phyloP scores from a whole-genome alignment of 2,888 invertebrate species.

The Oegoconia quadripuncta region DNA sequence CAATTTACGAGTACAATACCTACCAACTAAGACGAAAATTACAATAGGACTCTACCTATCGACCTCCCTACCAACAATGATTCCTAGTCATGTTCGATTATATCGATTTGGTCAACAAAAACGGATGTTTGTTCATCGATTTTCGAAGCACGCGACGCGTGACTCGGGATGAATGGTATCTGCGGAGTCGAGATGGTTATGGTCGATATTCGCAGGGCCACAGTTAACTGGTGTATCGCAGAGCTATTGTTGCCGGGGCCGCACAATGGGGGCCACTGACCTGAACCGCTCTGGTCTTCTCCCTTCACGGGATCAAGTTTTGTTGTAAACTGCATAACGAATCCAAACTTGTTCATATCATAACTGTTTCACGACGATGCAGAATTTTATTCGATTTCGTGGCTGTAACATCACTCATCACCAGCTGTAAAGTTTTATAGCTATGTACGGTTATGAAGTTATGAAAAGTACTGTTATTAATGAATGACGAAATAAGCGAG shows the following conservation, averaged over 20 bases:
- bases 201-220: constrained; percentile 37
- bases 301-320: not conserved
- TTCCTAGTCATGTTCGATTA: constrained; percentile 23
- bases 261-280: constrained; percentile 52
- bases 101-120: constrained; percentile 33
- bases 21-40: too few species aligned
- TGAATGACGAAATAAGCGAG: too few species aligned
- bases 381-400: too few species aligned
- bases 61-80: too few species aligned
- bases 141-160: constrained; percentile 47
- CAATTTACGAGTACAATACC: too few species aligned
- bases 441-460: too few species aligned
- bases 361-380: too few species aligned
- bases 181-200: constrained; percentile 32
- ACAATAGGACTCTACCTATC: too few species aligned
- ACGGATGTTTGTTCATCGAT: constrained; percentile 34
- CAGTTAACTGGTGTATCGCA: constrained; percentile 32
- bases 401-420: too few species aligned
- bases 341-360: too few species aligned
- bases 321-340: not conserved
- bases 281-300: constrained; percentile 28
- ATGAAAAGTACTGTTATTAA: too few species aligned
- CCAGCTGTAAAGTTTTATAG: too few species aligned
- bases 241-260: constrained; percentile 34
- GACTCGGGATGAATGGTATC: constrained; percentile 57